Evolutionary conservation across 2,113 vertebrate species (phyloP).

Genomic region (Elgaria multicarinata): DNA sequence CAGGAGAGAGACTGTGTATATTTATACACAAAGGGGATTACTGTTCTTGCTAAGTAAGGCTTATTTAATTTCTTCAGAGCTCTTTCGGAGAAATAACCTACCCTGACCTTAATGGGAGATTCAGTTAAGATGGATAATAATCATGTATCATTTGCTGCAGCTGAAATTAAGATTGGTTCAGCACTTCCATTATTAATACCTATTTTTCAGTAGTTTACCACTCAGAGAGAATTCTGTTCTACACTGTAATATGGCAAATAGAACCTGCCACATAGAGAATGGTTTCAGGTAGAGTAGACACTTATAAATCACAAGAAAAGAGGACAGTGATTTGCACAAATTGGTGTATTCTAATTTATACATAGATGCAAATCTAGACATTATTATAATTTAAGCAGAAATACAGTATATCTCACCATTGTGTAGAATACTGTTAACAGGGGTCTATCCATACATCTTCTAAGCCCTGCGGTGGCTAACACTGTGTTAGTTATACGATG

Average conservation of each 20-base stretch:
- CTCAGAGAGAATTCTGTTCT: background rate
- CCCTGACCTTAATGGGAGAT: slow-evolving; percentile 5
- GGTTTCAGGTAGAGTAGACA: background rate
- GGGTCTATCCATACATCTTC: no score
- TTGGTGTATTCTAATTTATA: no score
- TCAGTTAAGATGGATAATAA: background rate
- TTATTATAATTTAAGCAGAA: no score
- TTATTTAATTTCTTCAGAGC: slow-evolving; percentile 28
- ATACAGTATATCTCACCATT: no score
- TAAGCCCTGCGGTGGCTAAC: no score
- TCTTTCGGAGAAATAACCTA: slow-evolving; percentile 11
- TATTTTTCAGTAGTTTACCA: background rate
- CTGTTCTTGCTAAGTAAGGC: slow-evolving; percentile 1
- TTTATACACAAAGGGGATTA: slow-evolving; percentile 10
- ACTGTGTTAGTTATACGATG: no score
- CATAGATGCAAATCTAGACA: no score
- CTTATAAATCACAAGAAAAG: no score
- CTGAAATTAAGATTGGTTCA: background rate
- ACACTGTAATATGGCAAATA: background rate
- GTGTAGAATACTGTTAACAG: no score
- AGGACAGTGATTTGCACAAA: no score
- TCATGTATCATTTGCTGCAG: background rate
- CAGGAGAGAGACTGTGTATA: background rate
- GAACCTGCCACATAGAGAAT: background rate
- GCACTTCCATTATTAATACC: background rate